Evolutionary conservation across 2,888 invertebrate species (phyloP).

Genomic region (Epsilonema sp.): DNA sequence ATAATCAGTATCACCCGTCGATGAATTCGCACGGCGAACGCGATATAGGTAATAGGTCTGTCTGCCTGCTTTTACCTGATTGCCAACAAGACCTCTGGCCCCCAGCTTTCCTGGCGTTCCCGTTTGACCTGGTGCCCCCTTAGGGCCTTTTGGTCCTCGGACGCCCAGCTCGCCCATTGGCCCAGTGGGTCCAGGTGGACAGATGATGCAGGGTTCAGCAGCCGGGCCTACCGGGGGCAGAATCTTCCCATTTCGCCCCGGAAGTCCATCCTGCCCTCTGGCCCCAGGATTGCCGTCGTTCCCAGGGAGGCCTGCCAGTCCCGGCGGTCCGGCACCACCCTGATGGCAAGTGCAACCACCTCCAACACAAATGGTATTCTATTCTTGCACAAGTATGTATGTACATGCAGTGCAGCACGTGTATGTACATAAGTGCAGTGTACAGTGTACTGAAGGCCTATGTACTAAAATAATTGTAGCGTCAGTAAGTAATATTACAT

Average conservation of each 20-base stretch:
- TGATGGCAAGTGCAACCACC: background rate
- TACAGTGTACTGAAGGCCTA: too few relatives aligned
- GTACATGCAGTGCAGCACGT: too few relatives aligned
- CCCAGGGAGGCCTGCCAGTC: constrained; percentile 12
- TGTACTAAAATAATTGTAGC: too few relatives aligned
- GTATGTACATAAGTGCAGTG: too few relatives aligned
- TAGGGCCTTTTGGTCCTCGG: background rate
- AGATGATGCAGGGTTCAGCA: constrained; percentile 23
- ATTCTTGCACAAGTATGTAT: too few relatives aligned
- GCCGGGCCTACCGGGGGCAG: constrained; percentile 10
- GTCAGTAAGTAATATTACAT: too few relatives aligned
- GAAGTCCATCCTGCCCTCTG: constrained; percentile 7
- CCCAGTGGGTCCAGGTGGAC: constrained; percentile 23
- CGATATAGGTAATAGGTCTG: too few relatives aligned
- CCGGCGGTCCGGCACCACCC: background rate
- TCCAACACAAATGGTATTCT: too few relatives aligned
- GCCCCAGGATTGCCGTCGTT: constrained; percentile 16
- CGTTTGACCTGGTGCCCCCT: background rate
- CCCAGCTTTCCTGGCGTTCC: constrained; percentile 26
- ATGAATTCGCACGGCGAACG: background rate
- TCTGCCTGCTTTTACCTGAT: too few relatives aligned
- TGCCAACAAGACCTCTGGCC: too few relatives aligned
- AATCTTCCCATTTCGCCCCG: constrained; percentile 10
- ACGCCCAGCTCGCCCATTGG: constrained; percentile 12
- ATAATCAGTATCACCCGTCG: background rate